Evolutionary conservation across 2,888 invertebrate genomes (phyloP).

Genomic region (Hipparchia sbordonii): DNA sequence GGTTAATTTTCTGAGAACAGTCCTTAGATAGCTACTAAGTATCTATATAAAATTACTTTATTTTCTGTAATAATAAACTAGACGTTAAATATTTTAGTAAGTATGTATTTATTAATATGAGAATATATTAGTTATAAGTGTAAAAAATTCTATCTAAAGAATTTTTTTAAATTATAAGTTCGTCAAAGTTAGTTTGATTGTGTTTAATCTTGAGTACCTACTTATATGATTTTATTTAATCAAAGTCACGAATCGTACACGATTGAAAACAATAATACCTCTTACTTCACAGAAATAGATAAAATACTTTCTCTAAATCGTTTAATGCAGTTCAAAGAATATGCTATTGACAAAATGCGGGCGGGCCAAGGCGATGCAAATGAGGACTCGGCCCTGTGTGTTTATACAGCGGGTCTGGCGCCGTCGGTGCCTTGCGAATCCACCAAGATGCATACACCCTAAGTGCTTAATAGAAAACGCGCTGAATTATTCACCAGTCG

Average conservation of each 20-base stretch:
- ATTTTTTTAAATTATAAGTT: no score
- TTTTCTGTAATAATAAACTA: no score
- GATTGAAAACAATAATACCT: neutral
- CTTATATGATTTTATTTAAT: neutral
- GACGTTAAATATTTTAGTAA: no score
- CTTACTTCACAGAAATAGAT: neutral
- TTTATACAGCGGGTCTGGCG: constrained; percentile 50
- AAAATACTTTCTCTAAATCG: constrained; percentile 11
- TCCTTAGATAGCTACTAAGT: no score
- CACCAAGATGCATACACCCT: constrained; percentile 65
- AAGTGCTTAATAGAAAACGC: constrained; percentile 73
- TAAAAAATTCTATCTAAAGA: no score
- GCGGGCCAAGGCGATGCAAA: constrained; percentile 63
- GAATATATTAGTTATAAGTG: no score
- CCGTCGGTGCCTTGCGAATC: constrained; percentile 57
- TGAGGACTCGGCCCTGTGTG: constrained; percentile 48
- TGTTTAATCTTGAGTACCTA: neutral
- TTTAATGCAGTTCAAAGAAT: constrained; percentile 18
- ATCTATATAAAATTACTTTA: no score
- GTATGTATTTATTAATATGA: no score
- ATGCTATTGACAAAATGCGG: constrained; percentile 26
- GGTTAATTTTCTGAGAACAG: neutral
- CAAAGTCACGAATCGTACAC: neutral
- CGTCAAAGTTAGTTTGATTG: no score
- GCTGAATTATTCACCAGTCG: constrained; percentile 72